These are phyloP conservation scores for Galeopsomyia nigrocyanea DNA, from an alignment of 2,888 invertebrate species.

Conservation along the genomic window DNA sequence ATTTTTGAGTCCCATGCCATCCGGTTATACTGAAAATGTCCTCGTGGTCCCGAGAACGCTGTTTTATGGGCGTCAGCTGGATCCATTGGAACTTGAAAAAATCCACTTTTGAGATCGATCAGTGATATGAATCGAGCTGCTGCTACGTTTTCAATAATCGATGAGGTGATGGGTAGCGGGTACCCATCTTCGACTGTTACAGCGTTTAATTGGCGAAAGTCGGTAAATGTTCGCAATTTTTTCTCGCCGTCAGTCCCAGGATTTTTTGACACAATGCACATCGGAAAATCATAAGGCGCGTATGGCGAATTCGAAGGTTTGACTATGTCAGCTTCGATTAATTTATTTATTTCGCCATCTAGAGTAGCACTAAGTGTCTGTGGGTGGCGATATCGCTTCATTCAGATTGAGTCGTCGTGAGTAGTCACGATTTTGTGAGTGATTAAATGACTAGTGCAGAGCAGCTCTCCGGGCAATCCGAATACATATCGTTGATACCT, in stretches of 20 bases:
- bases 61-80: background rate
- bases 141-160: too few species aligned
- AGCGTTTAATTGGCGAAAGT: conserved; percentile 2
- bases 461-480: background rate
- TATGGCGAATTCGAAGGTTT: background rate
- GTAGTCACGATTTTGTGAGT: too few species aligned
- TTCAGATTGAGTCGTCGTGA: background rate
- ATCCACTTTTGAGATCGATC: conserved; percentile 16
- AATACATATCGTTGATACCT: too few species aligned
- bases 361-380: too few species aligned
- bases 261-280: too few species aligned
- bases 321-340: background rate
- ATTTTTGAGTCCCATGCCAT: too few species aligned
- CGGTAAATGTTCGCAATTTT: background rate
- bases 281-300: background rate
- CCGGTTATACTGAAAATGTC: too few species aligned
- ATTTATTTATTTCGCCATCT: background rate
- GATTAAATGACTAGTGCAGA: background rate
- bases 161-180: background rate
- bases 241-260: background rate
- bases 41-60: too few species aligned
- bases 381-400: background rate
- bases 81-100: conserved; percentile 15
- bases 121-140: background rate
- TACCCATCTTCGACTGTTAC: background rate